Percentiles rank a stretch among this genome's conserved stretches.
phyloP scores from a whole-genome alignment of 2,113 vertebrate genomes.

The Cricetomys ansorgei region DNA sequence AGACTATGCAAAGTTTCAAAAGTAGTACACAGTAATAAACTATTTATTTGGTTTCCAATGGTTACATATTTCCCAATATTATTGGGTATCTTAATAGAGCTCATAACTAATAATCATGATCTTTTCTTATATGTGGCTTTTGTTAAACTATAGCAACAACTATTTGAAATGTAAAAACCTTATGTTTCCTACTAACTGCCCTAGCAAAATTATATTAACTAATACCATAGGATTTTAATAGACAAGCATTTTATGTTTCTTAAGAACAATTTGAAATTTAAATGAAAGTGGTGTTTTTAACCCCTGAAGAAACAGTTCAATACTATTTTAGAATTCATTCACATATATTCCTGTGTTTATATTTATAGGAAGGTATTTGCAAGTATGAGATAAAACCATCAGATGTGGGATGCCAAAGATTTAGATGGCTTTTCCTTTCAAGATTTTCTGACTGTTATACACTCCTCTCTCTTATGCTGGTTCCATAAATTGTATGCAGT shows the following conservation, averaged over 20 bases:
- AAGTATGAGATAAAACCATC: not conserved
- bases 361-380: not conserved
- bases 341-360: not conserved
- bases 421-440: not conserved
- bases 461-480: not conserved
- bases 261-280: not conserved
- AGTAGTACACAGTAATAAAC: not conserved
- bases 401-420: not conserved
- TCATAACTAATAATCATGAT: not conserved
- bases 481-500: not conserved
- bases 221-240: not conserved
- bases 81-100: not conserved
- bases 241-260: not conserved
- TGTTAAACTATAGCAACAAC: not conserved
- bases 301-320: not conserved
- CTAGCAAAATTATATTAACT: not conserved
- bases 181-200: not conserved
- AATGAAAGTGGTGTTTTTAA: not conserved
- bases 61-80: not conserved
- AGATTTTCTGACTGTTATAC: not conserved
- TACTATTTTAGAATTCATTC: not conserved
- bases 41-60: not conserved
- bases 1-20: not conserved
- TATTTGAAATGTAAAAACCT: not conserved
- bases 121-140: not conserved